A percentile compares a stretch with the other conserved stretches of the same genome.
Conservation (phyloP, 2,113 vertebrate species). For the Platanista minor region DNA sequence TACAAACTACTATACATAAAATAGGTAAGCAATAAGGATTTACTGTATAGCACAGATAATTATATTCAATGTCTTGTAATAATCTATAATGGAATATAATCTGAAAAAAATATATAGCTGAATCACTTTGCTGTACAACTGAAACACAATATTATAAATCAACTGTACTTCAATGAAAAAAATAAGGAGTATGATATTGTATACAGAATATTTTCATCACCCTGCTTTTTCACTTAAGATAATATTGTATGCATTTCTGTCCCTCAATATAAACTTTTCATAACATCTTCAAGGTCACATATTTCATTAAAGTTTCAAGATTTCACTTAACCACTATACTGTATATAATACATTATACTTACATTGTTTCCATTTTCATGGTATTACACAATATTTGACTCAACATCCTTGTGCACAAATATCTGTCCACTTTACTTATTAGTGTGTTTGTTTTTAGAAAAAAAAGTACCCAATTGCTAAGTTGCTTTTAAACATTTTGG, state of each 20-base stretch:
- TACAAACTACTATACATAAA: no score
- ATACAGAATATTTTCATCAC: neutral
- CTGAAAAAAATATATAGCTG: no score
- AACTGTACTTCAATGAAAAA: neutral
- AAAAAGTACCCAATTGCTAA: neutral
- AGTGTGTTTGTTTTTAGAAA: neutral
- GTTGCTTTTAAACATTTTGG: neutral
- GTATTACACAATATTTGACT: neutral
- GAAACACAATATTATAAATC: neutral
- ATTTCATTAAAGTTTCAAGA: neutral
- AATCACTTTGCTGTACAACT: neutral
- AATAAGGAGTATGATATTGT: neutral
- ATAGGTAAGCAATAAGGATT: neutral
- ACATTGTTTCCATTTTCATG: neutral
- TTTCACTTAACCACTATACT: neutral
- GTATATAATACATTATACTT: neutral
- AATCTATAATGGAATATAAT: no score
- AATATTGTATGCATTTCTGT: neutral
- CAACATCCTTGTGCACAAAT: neutral
- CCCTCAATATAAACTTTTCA: neutral
- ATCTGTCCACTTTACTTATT: neutral
- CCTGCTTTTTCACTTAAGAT: neutral
- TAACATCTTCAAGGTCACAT: neutral
- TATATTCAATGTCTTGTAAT: neutral
- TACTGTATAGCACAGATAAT: neutral